Conservation (phyloP, 2,888 invertebrate genomes). For the Archips xylosteana region DNA sequence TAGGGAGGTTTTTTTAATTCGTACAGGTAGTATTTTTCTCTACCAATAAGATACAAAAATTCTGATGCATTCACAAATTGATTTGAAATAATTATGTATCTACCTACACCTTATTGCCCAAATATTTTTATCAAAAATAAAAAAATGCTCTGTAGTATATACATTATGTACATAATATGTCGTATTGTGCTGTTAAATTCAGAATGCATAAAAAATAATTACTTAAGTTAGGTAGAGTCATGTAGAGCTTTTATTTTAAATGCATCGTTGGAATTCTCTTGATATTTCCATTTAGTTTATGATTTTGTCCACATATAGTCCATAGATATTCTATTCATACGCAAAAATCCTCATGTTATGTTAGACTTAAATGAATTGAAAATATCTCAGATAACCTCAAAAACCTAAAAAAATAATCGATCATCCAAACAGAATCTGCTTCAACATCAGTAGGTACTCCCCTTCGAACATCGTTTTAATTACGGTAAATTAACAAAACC, state of each 20-base stretch:
- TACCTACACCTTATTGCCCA: neutral
- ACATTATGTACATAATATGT: neutral
- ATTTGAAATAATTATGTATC: too few species aligned
- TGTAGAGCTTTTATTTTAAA: conserved; percentile 25
- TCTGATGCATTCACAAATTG: too few species aligned
- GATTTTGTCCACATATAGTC: neutral
- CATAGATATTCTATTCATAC: neutral
- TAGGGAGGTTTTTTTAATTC: conserved; percentile 47
- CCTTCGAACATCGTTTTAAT: neutral
- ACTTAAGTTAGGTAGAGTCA: neutral
- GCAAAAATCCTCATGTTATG: neutral
- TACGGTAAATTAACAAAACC: neutral
- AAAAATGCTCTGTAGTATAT: neutral
- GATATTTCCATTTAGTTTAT: neutral
- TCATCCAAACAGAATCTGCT: neutral
- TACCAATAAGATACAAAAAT: neutral
- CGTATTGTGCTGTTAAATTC: neutral
- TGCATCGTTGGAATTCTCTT: neutral
- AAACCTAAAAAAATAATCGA: conserved; percentile 13
- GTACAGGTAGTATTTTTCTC: conserved; percentile 39
- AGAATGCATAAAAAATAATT: neutral
- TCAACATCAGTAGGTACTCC: neutral
- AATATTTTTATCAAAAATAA: neutral
- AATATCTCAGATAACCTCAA: conserved; percentile 15
- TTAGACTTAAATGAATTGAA: neutral